Conservation (phyloP, 2,113 vertebrate species). For the Corythornis vintsioides region DNA sequence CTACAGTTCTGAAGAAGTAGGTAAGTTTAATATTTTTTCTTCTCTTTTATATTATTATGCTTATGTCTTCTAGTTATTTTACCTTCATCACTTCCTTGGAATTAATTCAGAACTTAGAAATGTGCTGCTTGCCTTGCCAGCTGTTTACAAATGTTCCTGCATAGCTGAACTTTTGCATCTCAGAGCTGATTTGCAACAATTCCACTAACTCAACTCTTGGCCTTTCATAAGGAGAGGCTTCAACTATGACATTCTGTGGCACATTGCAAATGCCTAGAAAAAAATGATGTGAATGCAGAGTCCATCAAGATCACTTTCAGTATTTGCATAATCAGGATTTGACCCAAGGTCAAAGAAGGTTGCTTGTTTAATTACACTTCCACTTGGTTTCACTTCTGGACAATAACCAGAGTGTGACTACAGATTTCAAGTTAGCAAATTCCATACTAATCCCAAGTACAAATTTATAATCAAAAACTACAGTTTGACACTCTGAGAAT, state of each 20-base stretch:
- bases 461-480: background rate
- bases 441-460: background rate
- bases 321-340: background rate
- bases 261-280: background rate
- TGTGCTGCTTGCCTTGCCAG: background rate
- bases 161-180: background rate
- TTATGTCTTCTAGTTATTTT: background rate
- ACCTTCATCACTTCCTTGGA: background rate
- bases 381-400: background rate
- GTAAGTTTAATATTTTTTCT: background rate
- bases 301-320: background rate
- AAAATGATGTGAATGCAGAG: background rate
- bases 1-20: background rate
- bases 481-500: background rate
- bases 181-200: background rate
- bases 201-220: background rate
- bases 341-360: background rate
- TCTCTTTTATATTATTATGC: background rate
- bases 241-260: background rate
- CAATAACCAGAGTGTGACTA: background rate
- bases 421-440: background rate
- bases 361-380: constrained; percentile 3
- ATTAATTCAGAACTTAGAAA: background rate
- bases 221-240: background rate
- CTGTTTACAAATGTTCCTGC: background rate